These are phyloP conservation scores for Trichoplusia ni DNA, from an alignment of 1,140 invertebrate genomes.

Conservation along the genomic window DNA sequence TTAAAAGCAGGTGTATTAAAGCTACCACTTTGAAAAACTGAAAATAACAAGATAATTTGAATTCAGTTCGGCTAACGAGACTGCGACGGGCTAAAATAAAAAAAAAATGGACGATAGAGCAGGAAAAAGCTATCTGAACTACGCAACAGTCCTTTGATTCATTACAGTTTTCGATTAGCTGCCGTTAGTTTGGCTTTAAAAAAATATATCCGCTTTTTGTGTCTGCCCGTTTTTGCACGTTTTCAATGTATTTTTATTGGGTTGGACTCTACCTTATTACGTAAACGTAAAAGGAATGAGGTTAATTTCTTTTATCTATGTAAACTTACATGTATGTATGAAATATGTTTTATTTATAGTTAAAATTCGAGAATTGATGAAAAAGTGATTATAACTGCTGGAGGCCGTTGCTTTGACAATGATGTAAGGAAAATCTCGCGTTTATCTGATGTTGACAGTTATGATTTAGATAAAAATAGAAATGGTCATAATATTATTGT, in stretches of 20 bases:
- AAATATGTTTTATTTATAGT: no score
- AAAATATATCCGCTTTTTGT: constrained; percentile 24
- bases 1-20: neutral
- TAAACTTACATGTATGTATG: no score
- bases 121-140: constrained; percentile 64
- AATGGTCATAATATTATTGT: no score
- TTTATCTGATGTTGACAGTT: no score
- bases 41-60: constrained; percentile 72
- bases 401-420: no score
- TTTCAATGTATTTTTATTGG: neutral
- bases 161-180: constrained; percentile 77
- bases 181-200: constrained; percentile 40
- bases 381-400: no score
- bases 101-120: constrained; percentile 36
- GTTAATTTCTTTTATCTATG: no score
- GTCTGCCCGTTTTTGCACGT: neutral
- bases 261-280: no score
- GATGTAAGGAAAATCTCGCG: no score
- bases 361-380: no score
- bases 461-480: no score
- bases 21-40: constrained; percentile 35
- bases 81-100: constrained; percentile 51
- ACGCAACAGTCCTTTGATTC: constrained; percentile 74
- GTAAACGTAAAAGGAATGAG: no score
- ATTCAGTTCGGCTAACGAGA: constrained; percentile 69